These are phyloP conservation scores for Stenichneumon culpator DNA, from an alignment of 2,888 invertebrate species.

Conservation along the genomic window DNA sequence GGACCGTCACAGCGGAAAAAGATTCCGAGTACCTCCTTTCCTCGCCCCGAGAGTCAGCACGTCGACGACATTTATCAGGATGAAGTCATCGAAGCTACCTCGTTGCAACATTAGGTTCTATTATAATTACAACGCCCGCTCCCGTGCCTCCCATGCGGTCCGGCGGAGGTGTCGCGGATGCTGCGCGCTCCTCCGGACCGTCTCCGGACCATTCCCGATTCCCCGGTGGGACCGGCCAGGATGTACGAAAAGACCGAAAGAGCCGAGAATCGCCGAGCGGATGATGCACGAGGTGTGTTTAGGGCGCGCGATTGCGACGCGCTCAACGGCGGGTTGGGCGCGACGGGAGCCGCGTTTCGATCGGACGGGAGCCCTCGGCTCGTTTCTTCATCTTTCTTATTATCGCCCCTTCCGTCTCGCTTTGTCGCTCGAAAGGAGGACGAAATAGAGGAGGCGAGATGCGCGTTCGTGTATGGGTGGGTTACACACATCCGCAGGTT, in stretches of 20 bases:
- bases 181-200: constrained; percentile 7
- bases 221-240: background rate
- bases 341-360: constrained; percentile 83
- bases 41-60: constrained; percentile 37
- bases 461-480: background rate
- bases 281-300: constrained; percentile 85
- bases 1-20: background rate
- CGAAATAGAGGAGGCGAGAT: constrained; percentile 48
- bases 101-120: constrained; percentile 3
- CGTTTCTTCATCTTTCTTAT: constrained; percentile 54
- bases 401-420: constrained; percentile 33
- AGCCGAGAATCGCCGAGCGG: constrained; percentile 46
- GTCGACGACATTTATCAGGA: constrained; percentile 70
- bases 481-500: constrained; percentile 4
- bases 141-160: background rate
- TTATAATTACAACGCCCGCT: constrained; percentile 14
- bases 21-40: background rate
- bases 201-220: background rate
- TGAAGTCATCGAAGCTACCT: constrained; percentile 44
- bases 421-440: constrained; percentile 32
- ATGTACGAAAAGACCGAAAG: constrained; percentile 49
- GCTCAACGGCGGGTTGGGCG: constrained; percentile 80
- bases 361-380: constrained; percentile 62
- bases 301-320: constrained; percentile 84
- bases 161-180: constrained; percentile 23